Evolutionary conservation across 1,140 invertebrate species (phyloP).

Genomic region (Drosophila athabasca): DNA sequence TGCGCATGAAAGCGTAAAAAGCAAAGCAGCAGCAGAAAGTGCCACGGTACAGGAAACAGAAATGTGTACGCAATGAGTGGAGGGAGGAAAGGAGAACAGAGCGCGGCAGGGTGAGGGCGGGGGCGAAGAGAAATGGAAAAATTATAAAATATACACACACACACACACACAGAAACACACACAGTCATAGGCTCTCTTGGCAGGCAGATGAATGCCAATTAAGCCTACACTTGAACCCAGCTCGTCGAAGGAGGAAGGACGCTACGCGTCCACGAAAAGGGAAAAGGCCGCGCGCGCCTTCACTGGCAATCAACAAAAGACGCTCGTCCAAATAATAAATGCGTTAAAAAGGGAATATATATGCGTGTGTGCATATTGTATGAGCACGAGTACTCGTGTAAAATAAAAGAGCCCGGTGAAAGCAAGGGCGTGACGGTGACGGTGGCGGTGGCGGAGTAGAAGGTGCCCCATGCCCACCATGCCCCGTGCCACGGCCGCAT

Average conservation of each 20-base stretch:
- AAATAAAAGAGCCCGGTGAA: constrained; percentile 9
- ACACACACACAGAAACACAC: constrained; percentile 13
- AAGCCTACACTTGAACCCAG: constrained; percentile 71
- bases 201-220: constrained; percentile 71
- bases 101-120: too few species aligned
- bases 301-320: constrained; percentile 74
- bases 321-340: constrained; percentile 73
- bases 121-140: constrained; percentile 67
- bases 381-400: neutral
- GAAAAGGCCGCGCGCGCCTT: constrained; percentile 22
- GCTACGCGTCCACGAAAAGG: constrained; percentile 26
- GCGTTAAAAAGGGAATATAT: constrained; percentile 61
- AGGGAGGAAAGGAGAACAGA: neutral
- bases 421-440: constrained; percentile 26
- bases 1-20: constrained; percentile 75
- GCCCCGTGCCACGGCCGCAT: neutral
- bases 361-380: neutral
- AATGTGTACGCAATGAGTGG: constrained; percentile 66
- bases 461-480: too few species aligned
- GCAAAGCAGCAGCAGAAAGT: constrained; percentile 57
- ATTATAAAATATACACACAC: constrained; percentile 68
- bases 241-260: constrained; percentile 51
- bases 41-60: constrained; percentile 48
- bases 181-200: constrained; percentile 1
- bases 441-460: neutral